Evolutionary conservation across 2,113 vertebrate genomes (phyloP).

Genomic region (Atrichornis clamosus): DNA sequence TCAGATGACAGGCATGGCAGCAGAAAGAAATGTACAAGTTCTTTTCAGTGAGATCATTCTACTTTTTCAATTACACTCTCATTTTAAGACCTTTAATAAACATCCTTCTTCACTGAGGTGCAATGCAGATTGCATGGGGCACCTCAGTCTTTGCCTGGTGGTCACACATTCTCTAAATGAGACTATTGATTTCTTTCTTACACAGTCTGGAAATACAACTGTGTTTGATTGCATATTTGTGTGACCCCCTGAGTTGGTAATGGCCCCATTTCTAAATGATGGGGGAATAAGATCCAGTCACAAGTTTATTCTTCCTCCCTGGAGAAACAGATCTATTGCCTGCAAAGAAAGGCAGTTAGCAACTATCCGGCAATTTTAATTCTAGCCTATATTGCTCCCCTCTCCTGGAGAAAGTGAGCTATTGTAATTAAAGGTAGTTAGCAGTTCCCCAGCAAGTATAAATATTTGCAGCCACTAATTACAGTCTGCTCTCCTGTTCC

Average conservation of each 20-base stretch:
- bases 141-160: background rate
- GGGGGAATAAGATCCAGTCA: background rate
- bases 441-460: constrained; percentile 35
- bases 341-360: constrained; percentile 39
- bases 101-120: background rate
- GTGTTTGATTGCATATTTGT: background rate
- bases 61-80: constrained; percentile 9
- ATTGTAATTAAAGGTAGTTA: constrained; percentile 62
- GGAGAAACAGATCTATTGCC: constrained; percentile 33
- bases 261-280: constrained; percentile 7
- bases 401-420: constrained; percentile 28
- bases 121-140: background rate
- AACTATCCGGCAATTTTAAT: constrained; percentile 42
- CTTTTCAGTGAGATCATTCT: background rate
- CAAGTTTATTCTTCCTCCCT: constrained; percentile 44
- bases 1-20: background rate
- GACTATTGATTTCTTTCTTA: constrained; percentile 16
- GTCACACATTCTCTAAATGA: background rate
- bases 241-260: constrained; percentile 20
- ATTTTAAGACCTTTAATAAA: constrained; percentile 6
- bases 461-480: constrained; percentile 58
- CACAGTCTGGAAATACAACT: background rate
- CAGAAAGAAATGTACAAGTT: background rate
- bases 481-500: constrained; percentile 16
- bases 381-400: constrained; percentile 33